Base-by-base conservation (phyloP, 2,888 invertebrate genomes). In the Nasonia oneida region DNA sequence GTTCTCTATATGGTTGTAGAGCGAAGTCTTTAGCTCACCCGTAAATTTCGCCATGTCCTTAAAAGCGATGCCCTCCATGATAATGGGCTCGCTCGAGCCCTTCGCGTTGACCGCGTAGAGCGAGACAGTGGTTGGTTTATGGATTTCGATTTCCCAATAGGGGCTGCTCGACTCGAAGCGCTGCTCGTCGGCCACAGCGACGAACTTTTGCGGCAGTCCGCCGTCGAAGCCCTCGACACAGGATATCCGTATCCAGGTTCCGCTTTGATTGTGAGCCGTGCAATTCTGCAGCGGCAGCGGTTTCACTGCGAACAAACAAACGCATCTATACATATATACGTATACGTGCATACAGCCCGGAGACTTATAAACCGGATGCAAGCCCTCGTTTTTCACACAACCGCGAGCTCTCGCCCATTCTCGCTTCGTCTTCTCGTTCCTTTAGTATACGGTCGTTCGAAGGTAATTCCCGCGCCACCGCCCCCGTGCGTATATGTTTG, bases 141-240 rank as follows among this genome's bases (percentile, higher is more conserved):
- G 91, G 42, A 93, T 90, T 89, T 92, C 93, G 84, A 94, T 88
- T 87, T 92, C 92, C 93, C 93, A 93, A 83, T 90, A 89, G 50
- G 93, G 93, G 79, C 87, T 90, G 82, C 88, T 79, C 77, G 93
- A 93, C 87, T 92, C 93, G 88, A 91, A 88, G 39, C 91, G 90
- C 75, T 89, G 91, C 78, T 93, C 90, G 88, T 91, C 91, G 81
- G 91, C 91, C 67, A 91, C 90, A n/a, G 93, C 93, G 87, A 97
- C 95, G 94, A 98, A 98, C 90, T 96, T 96, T 94, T 98, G 98
- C 2, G 97, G 97, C 80, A 98, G 94, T 4, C 98, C 98, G 64
- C 98, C 98, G 91, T 97, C 97, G 93, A 97, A 97, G 90, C 97
- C 97, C 94, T 98, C 98, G 83, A 96, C 95, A 93, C 98, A 98